These are phyloP conservation scores for Tapirus indicus DNA, from an alignment of 2,797 vertebrate species.

Conservation along the genomic window DNA sequence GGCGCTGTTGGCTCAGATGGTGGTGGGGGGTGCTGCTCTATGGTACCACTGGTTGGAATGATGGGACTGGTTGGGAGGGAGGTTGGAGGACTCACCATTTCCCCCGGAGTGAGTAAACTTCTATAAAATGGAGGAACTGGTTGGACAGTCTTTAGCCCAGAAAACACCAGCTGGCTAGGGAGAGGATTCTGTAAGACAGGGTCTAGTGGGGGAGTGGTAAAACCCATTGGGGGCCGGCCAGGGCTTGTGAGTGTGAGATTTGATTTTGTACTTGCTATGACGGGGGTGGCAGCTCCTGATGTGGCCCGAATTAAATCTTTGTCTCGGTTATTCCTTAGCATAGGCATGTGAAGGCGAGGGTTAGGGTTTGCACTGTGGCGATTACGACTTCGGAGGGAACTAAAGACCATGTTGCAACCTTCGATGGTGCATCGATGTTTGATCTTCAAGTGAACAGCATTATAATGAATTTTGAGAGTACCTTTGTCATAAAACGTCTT, in stretches of 20 bases:
- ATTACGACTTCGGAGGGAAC: conserved; percentile 98
- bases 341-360: conserved; percentile 92
- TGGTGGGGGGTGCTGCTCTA: conserved; percentile 90
- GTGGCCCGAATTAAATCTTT: conserved; percentile 98
- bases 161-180: conserved; percentile 97
- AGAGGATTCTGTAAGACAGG: conserved; percentile 96
- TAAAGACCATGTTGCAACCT: conserved; percentile 96
- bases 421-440: conserved; percentile 93
- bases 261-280: conserved; percentile 98
- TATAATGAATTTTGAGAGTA: conserved; percentile 93
- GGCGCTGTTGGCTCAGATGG: conserved; percentile 89
- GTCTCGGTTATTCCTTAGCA: conserved; percentile 98
- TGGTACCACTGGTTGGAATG: conserved; percentile 91
- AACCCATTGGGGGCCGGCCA: conserved; percentile 96
- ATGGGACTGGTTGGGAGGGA: conserved; percentile 98
- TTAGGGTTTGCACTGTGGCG: conserved; percentile 98
- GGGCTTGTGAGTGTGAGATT: conserved; percentile 96
- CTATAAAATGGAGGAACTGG: conserved; percentile 99
- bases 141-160: conserved; percentile 98
- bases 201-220: conserved; percentile 97
- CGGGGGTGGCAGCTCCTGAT: conserved; percentile 94
- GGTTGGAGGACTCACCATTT: conserved; percentile 97
- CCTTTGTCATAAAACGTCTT: conserved; percentile 94
- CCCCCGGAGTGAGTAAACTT: conserved; percentile 96
- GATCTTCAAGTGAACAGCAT: conserved; percentile 92